A percentile compares a stretch with the other conserved stretches of the same genome.
Evolutionary conservation across 2,888 invertebrate species (phyloP).

Genomic region (Galerucella calmariensis): DNA sequence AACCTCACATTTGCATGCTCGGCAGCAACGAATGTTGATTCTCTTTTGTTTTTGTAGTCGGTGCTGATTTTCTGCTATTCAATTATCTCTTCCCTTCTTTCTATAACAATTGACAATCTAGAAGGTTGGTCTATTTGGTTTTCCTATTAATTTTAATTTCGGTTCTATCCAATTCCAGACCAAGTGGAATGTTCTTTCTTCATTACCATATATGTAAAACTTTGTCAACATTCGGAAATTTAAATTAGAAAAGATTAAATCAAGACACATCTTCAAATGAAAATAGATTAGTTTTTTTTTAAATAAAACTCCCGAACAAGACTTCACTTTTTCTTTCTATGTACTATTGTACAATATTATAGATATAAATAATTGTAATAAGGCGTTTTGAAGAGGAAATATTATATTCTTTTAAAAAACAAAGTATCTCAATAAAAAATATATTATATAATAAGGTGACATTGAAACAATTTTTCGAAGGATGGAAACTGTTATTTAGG

Average conservation of each 20-base stretch:
- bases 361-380: too few relatives aligned
- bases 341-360: too few relatives aligned
- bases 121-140: constrained; percentile 43
- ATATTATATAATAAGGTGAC: too few relatives aligned
- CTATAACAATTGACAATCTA: constrained; percentile 47
- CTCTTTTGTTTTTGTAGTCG: constrained; percentile 40
- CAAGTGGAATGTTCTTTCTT: constrained; percentile 26
- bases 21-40: constrained; percentile 35
- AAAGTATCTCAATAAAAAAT: too few relatives aligned
- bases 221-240: background rate
- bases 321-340: too few relatives aligned
- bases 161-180: constrained; percentile 27
- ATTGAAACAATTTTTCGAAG: too few relatives aligned
- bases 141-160: constrained; percentile 44
- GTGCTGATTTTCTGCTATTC: constrained; percentile 44
- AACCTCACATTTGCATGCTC: constrained; percentile 40
- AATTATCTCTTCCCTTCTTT: constrained; percentile 45
- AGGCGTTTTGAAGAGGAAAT: too few relatives aligned
- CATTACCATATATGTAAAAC: constrained; percentile 33
- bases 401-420: too few relatives aligned
- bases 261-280: too few relatives aligned
- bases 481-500: too few relatives aligned
- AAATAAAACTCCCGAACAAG: background rate
- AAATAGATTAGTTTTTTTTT: background rate
- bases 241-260: constrained; percentile 6